These are phyloP conservation scores for Pseudochaenichthys georgianus DNA, from an alignment of 2,797 vertebrate species.

Conservation along the genomic window DNA sequence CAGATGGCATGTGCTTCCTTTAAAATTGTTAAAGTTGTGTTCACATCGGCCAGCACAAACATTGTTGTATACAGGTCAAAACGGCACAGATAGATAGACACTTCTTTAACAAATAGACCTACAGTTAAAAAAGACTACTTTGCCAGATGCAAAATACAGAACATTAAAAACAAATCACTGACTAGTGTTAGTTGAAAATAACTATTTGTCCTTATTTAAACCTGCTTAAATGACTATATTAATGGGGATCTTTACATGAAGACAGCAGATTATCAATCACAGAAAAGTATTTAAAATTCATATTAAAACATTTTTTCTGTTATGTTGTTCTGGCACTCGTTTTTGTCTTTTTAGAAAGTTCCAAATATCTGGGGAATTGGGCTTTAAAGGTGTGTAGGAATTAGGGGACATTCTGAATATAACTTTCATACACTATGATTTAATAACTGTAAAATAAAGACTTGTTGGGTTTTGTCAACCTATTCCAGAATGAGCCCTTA, in stretches of 20 bases:
- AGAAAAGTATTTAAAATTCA: neutral
- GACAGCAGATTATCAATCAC: constrained; percentile 11
- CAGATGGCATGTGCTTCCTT: constrained; percentile 26
- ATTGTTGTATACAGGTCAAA: constrained; percentile 48
- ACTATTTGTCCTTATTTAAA: constrained; percentile 25
- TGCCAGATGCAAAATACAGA: constrained; percentile 11
- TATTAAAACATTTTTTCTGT: constrained; percentile 19
- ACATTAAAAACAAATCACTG: constrained; percentile 32
- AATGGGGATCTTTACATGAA: constrained; percentile 25
- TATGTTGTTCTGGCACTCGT: neutral
- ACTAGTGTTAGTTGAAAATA: constrained; percentile 17
- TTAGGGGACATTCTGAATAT: too few relatives aligned
- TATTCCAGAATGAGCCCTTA: too few relatives aligned
- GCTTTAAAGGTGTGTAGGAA: neutral
- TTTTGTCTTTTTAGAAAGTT: constrained; percentile 18
- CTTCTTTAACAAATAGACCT: constrained; percentile 40
- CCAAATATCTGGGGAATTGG: constrained; percentile 12
- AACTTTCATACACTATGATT: too few relatives aligned
- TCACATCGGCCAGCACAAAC: constrained; percentile 44
- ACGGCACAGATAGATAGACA: constrained; percentile 44
- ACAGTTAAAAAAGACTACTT: constrained; percentile 13
- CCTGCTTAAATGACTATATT: constrained; percentile 15
- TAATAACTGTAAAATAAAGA: too few relatives aligned
- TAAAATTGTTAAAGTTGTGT: constrained; percentile 15
- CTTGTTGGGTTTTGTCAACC: too few relatives aligned